Percentiles rank a stretch among this genome's conserved stretches.
These are phyloP conservation scores for Tyrophagus putrescentiae DNA, from an alignment of 1,140 invertebrate genomes.

Conservation along the genomic window DNA sequence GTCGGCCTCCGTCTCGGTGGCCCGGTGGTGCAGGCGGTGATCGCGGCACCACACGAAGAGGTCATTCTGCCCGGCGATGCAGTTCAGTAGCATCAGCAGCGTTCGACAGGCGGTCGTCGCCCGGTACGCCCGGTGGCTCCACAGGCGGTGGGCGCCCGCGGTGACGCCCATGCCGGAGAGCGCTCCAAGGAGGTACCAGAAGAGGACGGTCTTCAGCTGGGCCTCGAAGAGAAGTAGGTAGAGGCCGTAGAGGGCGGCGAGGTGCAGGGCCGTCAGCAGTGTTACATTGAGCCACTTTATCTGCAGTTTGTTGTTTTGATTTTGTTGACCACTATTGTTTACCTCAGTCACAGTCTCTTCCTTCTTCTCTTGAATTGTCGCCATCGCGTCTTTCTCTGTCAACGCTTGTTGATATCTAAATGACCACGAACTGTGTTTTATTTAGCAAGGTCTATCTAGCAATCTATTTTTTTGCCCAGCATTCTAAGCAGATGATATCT, in stretches of 20 bases:
- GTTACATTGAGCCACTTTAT: constrained; percentile 43
- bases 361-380: no score
- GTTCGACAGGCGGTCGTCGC: constrained; percentile 38
- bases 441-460: no score
- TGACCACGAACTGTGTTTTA: no score
- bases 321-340: no score
- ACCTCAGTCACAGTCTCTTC: no score
- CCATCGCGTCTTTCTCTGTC: no score
- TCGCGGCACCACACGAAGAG: constrained; percentile 85
- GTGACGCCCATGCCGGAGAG: constrained; percentile 44
- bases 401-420: no score
- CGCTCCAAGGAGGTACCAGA: not conserved
- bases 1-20: constrained; percentile 86
- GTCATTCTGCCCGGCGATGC: constrained; percentile 74
- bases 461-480: no score
- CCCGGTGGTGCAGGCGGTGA: constrained; percentile 92
- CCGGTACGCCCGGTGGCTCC: constrained; percentile 43
- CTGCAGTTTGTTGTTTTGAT: constrained; percentile 33
- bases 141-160: constrained; percentile 42
- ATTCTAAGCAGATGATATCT: no score
- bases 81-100: constrained; percentile 46
- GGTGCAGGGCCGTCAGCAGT: constrained; percentile 22
- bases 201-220: constrained; percentile 40
- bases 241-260: constrained; percentile 16
- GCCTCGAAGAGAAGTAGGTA: constrained; percentile 16